These are phyloP conservation scores for Pangasius macronema DNA, from an alignment of 2,797 vertebrate genomes.

Conservation along the genomic window DNA sequence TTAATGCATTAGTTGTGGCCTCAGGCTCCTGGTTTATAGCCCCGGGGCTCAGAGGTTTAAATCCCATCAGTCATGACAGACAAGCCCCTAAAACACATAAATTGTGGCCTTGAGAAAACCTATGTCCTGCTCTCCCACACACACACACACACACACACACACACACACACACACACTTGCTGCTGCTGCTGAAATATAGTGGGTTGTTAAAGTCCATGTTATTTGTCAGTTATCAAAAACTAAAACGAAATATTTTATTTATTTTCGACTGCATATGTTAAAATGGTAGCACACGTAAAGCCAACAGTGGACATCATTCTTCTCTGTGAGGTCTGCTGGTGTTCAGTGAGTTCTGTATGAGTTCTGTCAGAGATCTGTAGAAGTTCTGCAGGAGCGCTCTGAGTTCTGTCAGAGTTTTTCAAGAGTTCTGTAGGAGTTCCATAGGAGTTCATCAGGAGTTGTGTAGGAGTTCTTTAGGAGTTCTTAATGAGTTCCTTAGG, in stretches of 20 bases:
- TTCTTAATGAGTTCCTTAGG: not conserved
- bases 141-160: not conserved
- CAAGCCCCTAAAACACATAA: conserved; percentile 11
- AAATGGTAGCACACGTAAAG: not conserved
- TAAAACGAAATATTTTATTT: not conserved
- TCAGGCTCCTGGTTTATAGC: conserved; percentile 22
- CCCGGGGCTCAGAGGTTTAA: conserved; percentile 23
- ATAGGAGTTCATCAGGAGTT: too few relatives aligned
- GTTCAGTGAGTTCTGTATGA: not conserved
- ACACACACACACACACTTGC: not conserved
- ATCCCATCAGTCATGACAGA: conserved; percentile 21
- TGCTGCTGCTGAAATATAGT: not conserved
- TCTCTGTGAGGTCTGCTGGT: not conserved
- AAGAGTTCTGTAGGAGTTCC: not conserved
- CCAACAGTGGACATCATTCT: not conserved
- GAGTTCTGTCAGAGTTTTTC: not conserved
- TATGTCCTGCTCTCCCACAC: not conserved
- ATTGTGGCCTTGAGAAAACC: conserved; percentile 23
- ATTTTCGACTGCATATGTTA: not conserved
- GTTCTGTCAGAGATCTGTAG: not conserved
- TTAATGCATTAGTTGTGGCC: conserved; percentile 21
- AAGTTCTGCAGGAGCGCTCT: not conserved
- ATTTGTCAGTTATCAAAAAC: not conserved
- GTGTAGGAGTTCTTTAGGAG: too few relatives aligned
- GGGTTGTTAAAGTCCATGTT: not conserved